A percentile compares a stretch with the other conserved stretches of the same genome.
Conservation (phyloP, 2,797 vertebrate genomes). For the Lagodon rhomboides region DNA sequence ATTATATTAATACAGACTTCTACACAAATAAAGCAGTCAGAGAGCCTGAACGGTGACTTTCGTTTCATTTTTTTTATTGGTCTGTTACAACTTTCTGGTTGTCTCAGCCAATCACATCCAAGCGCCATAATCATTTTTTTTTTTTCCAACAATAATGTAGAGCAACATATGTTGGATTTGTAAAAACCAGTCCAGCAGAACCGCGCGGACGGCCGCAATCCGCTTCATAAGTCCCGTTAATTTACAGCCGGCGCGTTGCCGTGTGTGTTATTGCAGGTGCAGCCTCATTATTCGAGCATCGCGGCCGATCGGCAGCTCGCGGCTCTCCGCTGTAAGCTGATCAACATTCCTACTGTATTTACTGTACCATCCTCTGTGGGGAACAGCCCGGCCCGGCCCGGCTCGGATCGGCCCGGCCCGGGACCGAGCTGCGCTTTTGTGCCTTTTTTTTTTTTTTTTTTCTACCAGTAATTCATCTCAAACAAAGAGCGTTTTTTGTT, state of each 20-base stretch:
- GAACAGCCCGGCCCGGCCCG: slow-evolving; percentile 40
- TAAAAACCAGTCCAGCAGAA: slow-evolving; percentile 42
- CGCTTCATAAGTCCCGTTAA: slow-evolving; percentile 19
- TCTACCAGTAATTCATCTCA: slow-evolving; percentile 25
- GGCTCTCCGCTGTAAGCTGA: slow-evolving; percentile 74
- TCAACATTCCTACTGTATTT: slow-evolving; percentile 84
- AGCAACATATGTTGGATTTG: slow-evolving; percentile 9
- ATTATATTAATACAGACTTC: neutral
- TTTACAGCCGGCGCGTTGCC: slow-evolving; percentile 24
- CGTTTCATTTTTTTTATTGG: neutral
- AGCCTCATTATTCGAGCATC: slow-evolving; percentile 50
- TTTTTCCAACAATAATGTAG: too few relatives aligned
- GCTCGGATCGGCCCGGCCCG: neutral
- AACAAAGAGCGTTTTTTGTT: slow-evolving; percentile 42
- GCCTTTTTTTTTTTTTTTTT: slow-evolving; percentile 1
- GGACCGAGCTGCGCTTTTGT: slow-evolving; percentile 14
- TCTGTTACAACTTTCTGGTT: neutral
- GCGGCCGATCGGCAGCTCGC: slow-evolving; percentile 52
- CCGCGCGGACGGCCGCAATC: slow-evolving; percentile 17
- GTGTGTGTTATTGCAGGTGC: slow-evolving; percentile 68
- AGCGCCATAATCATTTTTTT: neutral
- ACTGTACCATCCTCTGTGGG: slow-evolving; percentile 73
- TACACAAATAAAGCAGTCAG: neutral
- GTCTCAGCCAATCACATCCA: neutral
- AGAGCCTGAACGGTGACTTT: neutral